Evolutionary conservation across 1,140 invertebrate genomes (phyloP), one percentile per base, ranked within the genome.

Genomic region (Drosophila tani): DNA sequence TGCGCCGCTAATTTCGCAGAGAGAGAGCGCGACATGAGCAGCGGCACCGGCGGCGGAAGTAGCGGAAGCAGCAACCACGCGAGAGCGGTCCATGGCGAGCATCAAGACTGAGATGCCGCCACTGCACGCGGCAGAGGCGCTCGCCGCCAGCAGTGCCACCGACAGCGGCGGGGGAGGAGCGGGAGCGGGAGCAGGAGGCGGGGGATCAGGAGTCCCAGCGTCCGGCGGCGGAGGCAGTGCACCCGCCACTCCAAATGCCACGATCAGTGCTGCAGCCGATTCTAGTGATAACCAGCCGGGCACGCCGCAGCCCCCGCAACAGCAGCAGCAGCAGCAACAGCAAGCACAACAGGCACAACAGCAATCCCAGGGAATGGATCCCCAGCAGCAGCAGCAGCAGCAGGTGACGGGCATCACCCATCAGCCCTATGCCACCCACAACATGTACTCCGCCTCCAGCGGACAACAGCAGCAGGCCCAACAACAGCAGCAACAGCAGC

Each of bases 231-330:
- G 71, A 35, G 70, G 65, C 69, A 86, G 83, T 63, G 84, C 84
- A 40, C 83, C 82, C 29, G 75, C 84, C 29, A 88, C 83, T 19
- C 75, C 81, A 15, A 87, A 87, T 58, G 78, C 78, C 73, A 92
- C 92, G 32, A 91, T 93, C 9, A 92, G 88, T 38, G 92, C 92
- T 8, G 92, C 92, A 3, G 92, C 92, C 32, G 92, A 93, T 60
- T 93, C 92, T 40, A 93, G 92, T 76, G 92, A 93, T 79, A 93
- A 93, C 82, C 92, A 93, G 60, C 92, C 92, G 7, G 75, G 87
- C 40, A 93, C 92, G 29, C 92, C 92, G 29, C 91, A 92, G 49
- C 91, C 91, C 14, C 66, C 75, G 49, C 83, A 86, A 29, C 75
- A 83, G 32, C 75, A 84, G 17, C 74, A 69, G 35, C 63, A 77